Percentiles rank a stretch among this genome's conserved stretches.
These are phyloP conservation scores for Andricus curvator DNA, from an alignment of 2,888 invertebrate genomes.

Conservation along the genomic window DNA sequence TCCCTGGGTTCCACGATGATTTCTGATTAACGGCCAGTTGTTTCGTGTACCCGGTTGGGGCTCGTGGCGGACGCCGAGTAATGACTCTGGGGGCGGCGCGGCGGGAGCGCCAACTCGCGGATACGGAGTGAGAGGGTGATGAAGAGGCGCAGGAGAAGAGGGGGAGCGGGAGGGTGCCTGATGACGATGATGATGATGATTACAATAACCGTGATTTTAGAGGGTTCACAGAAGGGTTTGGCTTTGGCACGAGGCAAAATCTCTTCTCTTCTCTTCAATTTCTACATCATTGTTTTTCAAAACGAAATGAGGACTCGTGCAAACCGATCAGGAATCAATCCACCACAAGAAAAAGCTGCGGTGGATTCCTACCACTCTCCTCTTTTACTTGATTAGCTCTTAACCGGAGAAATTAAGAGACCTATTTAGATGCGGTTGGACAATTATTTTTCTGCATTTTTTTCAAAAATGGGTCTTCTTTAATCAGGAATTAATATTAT, in stretches of 20 bases:
- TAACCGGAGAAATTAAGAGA: slow-evolving; percentile 22
- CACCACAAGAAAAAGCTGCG: slow-evolving; percentile 3
- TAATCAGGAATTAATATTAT: neutral
- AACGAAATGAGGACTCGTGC: slow-evolving; percentile 13
- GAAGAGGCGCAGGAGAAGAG: slow-evolving; percentile 54
- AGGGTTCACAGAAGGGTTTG: slow-evolving; percentile 46
- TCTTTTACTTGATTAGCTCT: slow-evolving; percentile 20
- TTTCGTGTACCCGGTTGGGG: slow-evolving; percentile 72
- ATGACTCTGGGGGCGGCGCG: slow-evolving; percentile 75
- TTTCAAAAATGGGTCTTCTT: neutral
- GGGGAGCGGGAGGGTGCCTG: slow-evolving; percentile 52
- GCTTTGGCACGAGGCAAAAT: slow-evolving; percentile 28
- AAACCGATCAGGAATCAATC: slow-evolving; percentile 39
- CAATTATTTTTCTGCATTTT: neutral
- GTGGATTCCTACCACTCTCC: slow-evolving; percentile 3
- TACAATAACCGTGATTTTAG: slow-evolving; percentile 67
- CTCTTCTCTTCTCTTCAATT: slow-evolving; percentile 45
- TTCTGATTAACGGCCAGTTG: slow-evolving; percentile 78
- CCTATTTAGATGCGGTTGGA: slow-evolving; percentile 24
- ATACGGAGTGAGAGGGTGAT: slow-evolving; percentile 52
- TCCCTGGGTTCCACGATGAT: slow-evolving; percentile 69
- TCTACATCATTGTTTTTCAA: slow-evolving; percentile 45
- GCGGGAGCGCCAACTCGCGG: slow-evolving; percentile 67
- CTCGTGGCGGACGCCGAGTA: slow-evolving; percentile 75
- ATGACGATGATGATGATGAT: slow-evolving; percentile 60